phyloP scores from a whole-genome alignment of 2,888 invertebrate species.

The Galeopsomyia nigrocyanea region DNA sequence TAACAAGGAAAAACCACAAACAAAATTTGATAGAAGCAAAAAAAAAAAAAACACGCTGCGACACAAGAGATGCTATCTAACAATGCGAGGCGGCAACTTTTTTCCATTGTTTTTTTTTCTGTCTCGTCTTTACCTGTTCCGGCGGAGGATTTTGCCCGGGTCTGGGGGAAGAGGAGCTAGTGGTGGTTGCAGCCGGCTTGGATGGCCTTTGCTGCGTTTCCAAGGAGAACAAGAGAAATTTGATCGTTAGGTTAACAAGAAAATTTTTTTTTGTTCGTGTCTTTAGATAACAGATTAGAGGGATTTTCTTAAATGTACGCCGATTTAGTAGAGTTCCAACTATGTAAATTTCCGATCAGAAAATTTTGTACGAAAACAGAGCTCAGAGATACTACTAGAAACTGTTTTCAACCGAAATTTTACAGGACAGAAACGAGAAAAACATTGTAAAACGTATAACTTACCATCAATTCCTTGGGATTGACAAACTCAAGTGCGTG shows the following conservation, averaged over 20 bases:
- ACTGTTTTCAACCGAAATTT: too few relatives aligned
- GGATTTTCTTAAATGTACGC: slow-evolving; percentile 9
- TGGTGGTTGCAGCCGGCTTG: slow-evolving; percentile 71
- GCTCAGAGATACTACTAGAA: too few relatives aligned
- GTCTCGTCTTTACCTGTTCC: slow-evolving; percentile 73
- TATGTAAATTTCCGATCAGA: too few relatives aligned
- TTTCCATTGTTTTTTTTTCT: slow-evolving; percentile 42
- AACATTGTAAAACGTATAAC: slow-evolving; percentile 36
- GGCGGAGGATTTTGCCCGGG: slow-evolving; percentile 72
- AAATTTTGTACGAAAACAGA: too few relatives aligned
- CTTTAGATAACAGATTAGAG: slow-evolving; percentile 16
- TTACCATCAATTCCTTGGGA: slow-evolving; percentile 89
- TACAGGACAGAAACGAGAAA: neutral
- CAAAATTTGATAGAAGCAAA: slow-evolving; percentile 6
- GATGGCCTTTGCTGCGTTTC: slow-evolving; percentile 71
- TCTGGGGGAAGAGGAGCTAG: slow-evolving; percentile 71
- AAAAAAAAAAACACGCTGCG: slow-evolving; percentile 24
- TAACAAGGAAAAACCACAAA: too few relatives aligned
- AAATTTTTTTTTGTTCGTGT: slow-evolving; percentile 26
- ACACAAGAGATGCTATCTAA: slow-evolving; percentile 55
- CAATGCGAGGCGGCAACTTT: slow-evolving; percentile 41
- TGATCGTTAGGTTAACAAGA: slow-evolving; percentile 45
- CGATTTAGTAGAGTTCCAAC: too few relatives aligned
- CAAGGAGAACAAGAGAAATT: slow-evolving; percentile 63
- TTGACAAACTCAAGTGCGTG: slow-evolving; percentile 93